Evolutionary conservation across 2,797 vertebrate species (phyloP), one percentile per base, ranked within the genome.

Genomic region (Graptemys geographica): DNA sequence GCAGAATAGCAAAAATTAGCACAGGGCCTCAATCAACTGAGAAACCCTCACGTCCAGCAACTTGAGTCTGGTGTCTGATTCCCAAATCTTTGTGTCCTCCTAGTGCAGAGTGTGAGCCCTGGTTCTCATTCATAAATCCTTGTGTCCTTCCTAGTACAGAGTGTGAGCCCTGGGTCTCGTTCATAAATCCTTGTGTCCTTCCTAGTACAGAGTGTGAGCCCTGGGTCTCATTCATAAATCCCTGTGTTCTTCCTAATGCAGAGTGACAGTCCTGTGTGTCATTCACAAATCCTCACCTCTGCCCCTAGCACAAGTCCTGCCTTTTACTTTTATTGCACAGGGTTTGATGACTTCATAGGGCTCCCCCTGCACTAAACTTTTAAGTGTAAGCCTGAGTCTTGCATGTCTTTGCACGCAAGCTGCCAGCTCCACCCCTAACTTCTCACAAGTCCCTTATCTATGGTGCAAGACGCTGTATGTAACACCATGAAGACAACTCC

Each of bases 111-210:
- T 55, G 53, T 27, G 23, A 27, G 44, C 41, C 47, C 8, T 62
- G 44, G 21, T 37, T 23, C 3, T 37, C 0, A 0, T 49, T 94
- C 0, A 0, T n/a, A 19, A 44, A 74, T n/a, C 12, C 44, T 7
- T 1, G 44, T 5, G 28, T 0, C 1, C 11, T 47, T 3, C 81
- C 83, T 44, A 44, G 8, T 44, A 6, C 41, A 44, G 41, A 44
- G 41, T 44, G 53, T 57, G 23, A 27, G 44, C 41, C 47, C 8
- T 62, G 44, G 21, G 44, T 23, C 3, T 37, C 0, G 0, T 49
- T 94, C 0, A 0, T 41, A 19, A 44, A 74, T n/a, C 12, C 44
- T 7, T 1, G 44, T 5, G 28, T 0, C 1, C 11, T 47, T 3
- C 81, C 82, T 27, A 37, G 52, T 0, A 3, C 53, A 55, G 52